These are phyloP conservation scores for Drosophila lacteicornis DNA, from an alignment of 1,140 invertebrate genomes.

Conservation along the genomic window DNA sequence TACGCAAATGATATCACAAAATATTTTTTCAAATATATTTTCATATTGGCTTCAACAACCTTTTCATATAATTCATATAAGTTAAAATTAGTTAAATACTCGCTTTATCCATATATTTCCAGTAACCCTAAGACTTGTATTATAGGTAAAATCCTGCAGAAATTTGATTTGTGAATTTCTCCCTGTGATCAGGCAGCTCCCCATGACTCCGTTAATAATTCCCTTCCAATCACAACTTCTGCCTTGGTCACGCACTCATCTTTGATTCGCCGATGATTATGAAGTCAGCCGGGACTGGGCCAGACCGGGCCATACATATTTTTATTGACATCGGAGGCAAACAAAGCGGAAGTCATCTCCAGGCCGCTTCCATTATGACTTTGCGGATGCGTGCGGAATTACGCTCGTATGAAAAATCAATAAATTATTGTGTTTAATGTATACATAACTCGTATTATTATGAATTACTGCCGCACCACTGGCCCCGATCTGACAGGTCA, in stretches of 20 bases:
- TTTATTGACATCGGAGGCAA: conserved; percentile 57
- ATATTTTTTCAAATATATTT: too few species aligned
- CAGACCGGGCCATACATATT: conserved; percentile 45
- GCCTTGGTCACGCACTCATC: conserved; percentile 44
- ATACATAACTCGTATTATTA: conserved; percentile 69
- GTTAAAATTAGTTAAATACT: too few species aligned
- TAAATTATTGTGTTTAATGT: conserved; percentile 77
- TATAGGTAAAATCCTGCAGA: too few species aligned
- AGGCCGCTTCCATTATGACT: conserved; percentile 32
- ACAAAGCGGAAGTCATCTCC: conserved; percentile 56
- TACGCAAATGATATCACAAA: too few species aligned
- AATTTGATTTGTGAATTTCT: background rate
- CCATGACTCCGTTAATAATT: conserved; percentile 14
- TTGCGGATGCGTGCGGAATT: conserved; percentile 33
- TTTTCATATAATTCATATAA: too few species aligned
- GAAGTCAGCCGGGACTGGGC: conserved; percentile 30
- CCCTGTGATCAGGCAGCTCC: background rate
- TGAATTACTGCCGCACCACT: conserved; percentile 68
- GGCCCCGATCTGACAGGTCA: conserved; percentile 33
- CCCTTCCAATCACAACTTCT: conserved; percentile 40
- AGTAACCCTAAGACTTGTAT: too few species aligned
- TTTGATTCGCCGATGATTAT: conserved; percentile 63
- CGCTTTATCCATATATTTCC: too few species aligned
- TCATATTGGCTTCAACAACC: too few species aligned
- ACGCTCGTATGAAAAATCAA: conserved; percentile 69